Evolutionary conservation across 2,797 vertebrate species (phyloP).

Genomic region (Sebastes hubbsi): DNA sequence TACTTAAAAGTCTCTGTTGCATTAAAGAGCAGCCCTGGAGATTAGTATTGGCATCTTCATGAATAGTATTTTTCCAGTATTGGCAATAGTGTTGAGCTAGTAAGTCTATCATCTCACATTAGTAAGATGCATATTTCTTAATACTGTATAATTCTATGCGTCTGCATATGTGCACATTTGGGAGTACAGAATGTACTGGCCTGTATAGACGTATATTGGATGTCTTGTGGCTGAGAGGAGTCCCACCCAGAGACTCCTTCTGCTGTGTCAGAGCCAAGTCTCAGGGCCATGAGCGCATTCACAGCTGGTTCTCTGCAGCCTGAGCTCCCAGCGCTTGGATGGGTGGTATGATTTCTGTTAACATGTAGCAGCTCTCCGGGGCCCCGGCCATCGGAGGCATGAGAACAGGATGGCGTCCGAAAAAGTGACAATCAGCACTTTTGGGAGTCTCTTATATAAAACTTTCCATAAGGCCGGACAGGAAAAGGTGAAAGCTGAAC

Average conservation of each 20-base stretch:
- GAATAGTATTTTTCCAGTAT: not conserved
- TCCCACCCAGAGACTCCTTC: slow-evolving; percentile 58
- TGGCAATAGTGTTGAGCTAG: not conserved
- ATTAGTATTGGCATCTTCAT: not conserved
- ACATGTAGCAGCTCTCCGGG: slow-evolving; percentile 44
- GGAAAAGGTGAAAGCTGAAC: slow-evolving; percentile 45
- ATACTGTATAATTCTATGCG: not conserved
- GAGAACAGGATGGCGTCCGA: slow-evolving; percentile 10
- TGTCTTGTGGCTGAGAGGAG: slow-evolving; percentile 46
- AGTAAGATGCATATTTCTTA: not conserved
- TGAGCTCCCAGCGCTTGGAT: slow-evolving; percentile 56
- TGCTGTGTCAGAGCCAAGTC: slow-evolving; percentile 63
- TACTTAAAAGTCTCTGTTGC: not conserved
- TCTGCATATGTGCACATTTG: slow-evolving; percentile 26
- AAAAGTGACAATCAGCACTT: slow-evolving; percentile 10
- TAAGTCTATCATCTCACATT: not conserved
- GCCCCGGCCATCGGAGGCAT: slow-evolving; percentile 1
- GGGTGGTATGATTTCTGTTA: slow-evolving; percentile 50
- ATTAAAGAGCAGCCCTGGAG: not conserved
- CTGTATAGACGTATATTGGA: slow-evolving; percentile 37
- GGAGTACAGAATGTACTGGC: slow-evolving; percentile 46
- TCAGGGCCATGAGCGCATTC: slow-evolving; percentile 68
- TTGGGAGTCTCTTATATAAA: slow-evolving; percentile 36
- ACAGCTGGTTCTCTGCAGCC: slow-evolving; percentile 74
- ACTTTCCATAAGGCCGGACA: slow-evolving; percentile 13